Evolutionary conservation across 2,888 invertebrate species (phyloP).

Genomic region (Trachelus stipa): DNA sequence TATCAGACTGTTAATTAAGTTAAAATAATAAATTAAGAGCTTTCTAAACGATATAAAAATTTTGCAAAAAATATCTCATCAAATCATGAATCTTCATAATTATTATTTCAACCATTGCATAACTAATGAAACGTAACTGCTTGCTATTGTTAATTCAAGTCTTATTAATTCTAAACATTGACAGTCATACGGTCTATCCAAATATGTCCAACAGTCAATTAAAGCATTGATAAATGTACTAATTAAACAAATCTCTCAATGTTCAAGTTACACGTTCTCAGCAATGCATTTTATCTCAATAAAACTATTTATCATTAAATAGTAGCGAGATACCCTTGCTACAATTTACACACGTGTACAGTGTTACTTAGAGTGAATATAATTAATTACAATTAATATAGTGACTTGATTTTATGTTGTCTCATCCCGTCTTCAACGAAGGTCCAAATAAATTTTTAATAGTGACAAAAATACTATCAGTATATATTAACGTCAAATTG

Average conservation of each 20-base stretch:
- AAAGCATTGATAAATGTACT: neutral
- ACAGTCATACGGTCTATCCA: neutral
- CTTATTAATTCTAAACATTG: neutral
- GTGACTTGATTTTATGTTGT: neutral
- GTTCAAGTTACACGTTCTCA: neutral
- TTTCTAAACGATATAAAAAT: neutral
- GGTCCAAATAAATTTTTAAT: neutral
- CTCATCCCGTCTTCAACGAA: neutral
- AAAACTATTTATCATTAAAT: neutral
- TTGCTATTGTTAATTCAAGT: neutral
- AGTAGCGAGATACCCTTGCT: neutral
- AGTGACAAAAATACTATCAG: neutral
- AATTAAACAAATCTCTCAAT: neutral
- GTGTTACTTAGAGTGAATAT: neutral
- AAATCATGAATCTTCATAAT: neutral
- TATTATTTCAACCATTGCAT: neutral
- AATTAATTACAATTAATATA: neutral
- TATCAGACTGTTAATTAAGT: neutral
- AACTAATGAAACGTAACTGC: neutral
- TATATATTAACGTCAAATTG: neutral
- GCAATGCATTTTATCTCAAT: neutral
- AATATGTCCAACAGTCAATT: neutral
- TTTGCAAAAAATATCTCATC: neutral
- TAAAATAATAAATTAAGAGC: neutral
- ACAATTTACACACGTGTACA: neutral